Conservation (phyloP, 2,797 vertebrate species). For the Artibeus lituratus region DNA sequence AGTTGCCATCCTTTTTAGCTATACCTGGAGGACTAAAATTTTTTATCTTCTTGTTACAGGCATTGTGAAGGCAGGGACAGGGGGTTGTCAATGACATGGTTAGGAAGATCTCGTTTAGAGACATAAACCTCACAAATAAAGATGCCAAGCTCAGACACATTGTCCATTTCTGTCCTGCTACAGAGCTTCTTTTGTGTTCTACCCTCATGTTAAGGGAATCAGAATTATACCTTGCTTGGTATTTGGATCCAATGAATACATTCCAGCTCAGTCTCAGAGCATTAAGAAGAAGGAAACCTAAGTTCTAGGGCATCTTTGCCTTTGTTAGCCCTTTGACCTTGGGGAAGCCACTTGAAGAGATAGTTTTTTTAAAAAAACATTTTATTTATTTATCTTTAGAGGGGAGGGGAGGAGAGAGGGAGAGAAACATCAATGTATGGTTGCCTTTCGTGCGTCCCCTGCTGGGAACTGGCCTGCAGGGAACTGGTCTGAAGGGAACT, state of each 20-base stretch:
- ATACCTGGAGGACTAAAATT: not conserved
- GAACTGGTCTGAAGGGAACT: no score
- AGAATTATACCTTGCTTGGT: not conserved
- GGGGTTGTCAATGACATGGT: not conserved
- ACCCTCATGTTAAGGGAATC: not conserved
- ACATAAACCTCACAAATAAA: not conserved
- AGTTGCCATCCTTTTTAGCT: not conserved
- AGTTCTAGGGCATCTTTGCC: not conserved
- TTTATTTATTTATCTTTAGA: no score
- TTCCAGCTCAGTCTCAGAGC: not conserved
- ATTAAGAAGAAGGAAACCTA: not conserved
- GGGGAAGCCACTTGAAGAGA: not conserved
- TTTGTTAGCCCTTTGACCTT: not conserved
- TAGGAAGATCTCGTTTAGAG: not conserved
- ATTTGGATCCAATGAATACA: not conserved
- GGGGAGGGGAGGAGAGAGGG: no score
- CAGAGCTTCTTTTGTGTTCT: not conserved
- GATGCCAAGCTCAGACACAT: not conserved
- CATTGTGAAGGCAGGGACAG: not conserved
- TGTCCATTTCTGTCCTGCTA: not conserved
- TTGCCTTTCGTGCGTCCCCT: no score
- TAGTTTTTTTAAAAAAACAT: no score
- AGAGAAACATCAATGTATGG: no score
- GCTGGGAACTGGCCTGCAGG: no score
- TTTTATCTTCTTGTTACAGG: not conserved